Evolutionary conservation across 2,113 vertebrate genomes (phyloP).

Genomic region (Scomber colias): DNA sequence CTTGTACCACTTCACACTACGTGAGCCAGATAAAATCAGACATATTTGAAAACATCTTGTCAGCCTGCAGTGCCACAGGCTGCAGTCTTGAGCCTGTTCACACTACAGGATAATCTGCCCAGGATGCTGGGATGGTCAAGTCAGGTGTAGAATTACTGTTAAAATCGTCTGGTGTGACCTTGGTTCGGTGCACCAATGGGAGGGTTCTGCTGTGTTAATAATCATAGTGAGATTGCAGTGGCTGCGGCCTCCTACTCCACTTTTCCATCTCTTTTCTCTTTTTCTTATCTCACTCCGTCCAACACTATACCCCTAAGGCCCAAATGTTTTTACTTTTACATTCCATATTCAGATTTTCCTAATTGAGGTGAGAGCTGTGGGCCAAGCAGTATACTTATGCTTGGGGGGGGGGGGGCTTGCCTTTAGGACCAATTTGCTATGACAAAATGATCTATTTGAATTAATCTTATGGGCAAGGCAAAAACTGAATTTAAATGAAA

Average conservation of each 20-base stretch:
- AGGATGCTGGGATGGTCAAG: constrained; percentile 36
- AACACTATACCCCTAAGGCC: constrained; percentile 6
- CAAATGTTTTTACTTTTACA: constrained; percentile 31
- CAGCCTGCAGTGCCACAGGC: constrained; percentile 25
- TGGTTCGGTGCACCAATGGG: constrained; percentile 45
- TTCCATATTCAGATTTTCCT: constrained; percentile 23
- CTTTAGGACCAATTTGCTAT: constrained; percentile 41
- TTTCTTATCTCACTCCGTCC: constrained; percentile 3
- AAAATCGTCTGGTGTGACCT: constrained; percentile 59
- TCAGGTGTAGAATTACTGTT: constrained; percentile 66
- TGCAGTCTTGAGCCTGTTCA: constrained; percentile 35
- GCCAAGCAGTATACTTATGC: background rate
- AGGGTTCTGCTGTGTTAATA: constrained; percentile 35
- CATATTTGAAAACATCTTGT: constrained; percentile 71
- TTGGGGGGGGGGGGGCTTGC: background rate
- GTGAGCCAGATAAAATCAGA: constrained; percentile 62
- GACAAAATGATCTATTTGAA: constrained; percentile 38
- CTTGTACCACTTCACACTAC: constrained; percentile 48
- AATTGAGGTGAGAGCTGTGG: constrained; percentile 22
- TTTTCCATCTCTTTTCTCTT: background rate
- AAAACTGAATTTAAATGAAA: constrained; percentile 48
- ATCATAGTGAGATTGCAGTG: background rate
- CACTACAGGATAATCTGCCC: constrained; percentile 48
- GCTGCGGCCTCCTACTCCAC: constrained; percentile 21
- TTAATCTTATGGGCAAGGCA: constrained; percentile 27